These are phyloP conservation scores for Stomatorhinus walkeri DNA, from an alignment of 2,797 vertebrate species.

Conservation along the genomic window DNA sequence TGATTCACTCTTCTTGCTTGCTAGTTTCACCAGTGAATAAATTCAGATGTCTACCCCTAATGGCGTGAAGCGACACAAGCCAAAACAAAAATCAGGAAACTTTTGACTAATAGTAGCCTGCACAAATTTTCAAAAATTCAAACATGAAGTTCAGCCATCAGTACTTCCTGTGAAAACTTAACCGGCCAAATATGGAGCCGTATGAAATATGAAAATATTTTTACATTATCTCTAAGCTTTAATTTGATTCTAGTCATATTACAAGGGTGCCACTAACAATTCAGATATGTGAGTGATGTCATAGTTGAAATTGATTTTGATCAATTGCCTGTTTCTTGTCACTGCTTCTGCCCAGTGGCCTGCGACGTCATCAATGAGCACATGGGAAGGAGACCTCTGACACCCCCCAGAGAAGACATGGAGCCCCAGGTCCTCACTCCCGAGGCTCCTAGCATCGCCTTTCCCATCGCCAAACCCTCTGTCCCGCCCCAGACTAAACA, in stretches of 20 bases:
- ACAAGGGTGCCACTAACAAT: not conserved
- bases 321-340: not conserved
- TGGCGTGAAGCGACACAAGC: not conserved
- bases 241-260: not conserved
- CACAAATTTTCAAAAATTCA: not conserved
- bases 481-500: conserved; percentile 64
- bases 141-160: not conserved
- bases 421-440: conserved; percentile 67
- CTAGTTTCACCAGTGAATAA: not conserved
- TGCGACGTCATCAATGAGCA: conserved; percentile 60
- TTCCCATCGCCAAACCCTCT: conserved; percentile 73
- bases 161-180: not conserved
- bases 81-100: not conserved
- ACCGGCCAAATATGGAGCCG: not conserved
- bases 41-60: not conserved
- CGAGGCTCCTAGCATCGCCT: conserved; percentile 75
- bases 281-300: not conserved
- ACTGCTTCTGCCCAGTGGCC: conserved; percentile 50
- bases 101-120: not conserved
- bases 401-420: conserved; percentile 41
- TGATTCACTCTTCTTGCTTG: not conserved
- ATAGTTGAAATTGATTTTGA: not conserved
- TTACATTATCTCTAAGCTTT: not conserved
- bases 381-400: conserved; percentile 41
- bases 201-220: not conserved